Evolutionary conservation across 2,113 vertebrate species (phyloP), one percentile per base, ranked within the genome.

Genomic region (Porphyrio hochstetteri): DNA sequence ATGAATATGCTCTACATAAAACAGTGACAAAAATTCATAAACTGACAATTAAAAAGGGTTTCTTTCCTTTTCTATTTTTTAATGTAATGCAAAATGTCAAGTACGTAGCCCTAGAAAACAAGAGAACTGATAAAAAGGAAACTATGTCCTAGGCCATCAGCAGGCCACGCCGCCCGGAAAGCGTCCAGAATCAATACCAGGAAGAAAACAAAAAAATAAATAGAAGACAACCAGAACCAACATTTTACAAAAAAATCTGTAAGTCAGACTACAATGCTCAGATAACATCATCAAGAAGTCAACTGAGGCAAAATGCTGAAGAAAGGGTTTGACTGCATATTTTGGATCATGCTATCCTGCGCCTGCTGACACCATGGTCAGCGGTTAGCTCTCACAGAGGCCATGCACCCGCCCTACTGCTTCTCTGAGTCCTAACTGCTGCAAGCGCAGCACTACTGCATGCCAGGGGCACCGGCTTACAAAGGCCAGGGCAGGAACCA

Each of bases 371-470:
- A 28, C 13, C 44, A 27, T 16, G 14, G 14, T 23, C 75, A 69
- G 29, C 6, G 3, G 16, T 10, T 11, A 46, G 21, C n/a, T 83
- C 40, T 86, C 40, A 1, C 20, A 79, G 59, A 11, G 27, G 25
- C 59, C 84, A 65, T 48, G 71, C 60, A 38, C 29, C 44, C 48
- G 63, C 29, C 44, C 38, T 19, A 23, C 0, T 1, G 42, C 27
- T 82, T 65, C 72, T 60, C 1, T 5, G 24, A 86, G 42, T 9
- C 9, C 42, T 13, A n/a, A 53, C 53, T 20, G 15, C 57, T 44
- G 2, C 7, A 35, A 50, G 24, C 10, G 11, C 55, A 82, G 57
- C 0, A 0, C 25, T 61, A 21, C n/a, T 0, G 0, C 7, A 10
- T 5, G 36, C 40, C 44, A 57, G 18, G 17, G 17, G 15, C 21